These are phyloP conservation scores for Pogonocherus hispidulus DNA, from an alignment of 2,888 invertebrate genomes.

Conservation along the genomic window DNA sequence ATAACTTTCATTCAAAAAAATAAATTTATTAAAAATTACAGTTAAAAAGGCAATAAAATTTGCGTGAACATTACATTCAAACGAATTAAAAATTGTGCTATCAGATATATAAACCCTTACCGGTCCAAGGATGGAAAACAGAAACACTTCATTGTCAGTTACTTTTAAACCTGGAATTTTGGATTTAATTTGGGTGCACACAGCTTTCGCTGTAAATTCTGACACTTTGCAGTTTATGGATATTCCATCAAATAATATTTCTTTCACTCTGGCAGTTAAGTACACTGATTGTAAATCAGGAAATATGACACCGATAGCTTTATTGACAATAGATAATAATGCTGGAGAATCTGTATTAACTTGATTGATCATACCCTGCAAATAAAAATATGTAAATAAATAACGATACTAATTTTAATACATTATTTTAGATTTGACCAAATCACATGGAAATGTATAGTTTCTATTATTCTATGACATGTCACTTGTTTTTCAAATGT, in stretches of 20 bases:
- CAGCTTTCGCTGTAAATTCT: conserved; percentile 82
- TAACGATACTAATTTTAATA: not conserved
- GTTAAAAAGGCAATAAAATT: too few relatives aligned
- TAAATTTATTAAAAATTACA: too few relatives aligned
- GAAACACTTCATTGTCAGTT: conserved; percentile 75
- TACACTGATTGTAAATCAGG: conserved; percentile 75
- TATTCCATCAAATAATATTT: conserved; percentile 82
- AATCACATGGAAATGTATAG: too few relatives aligned
- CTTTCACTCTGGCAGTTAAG: conserved; percentile 76
- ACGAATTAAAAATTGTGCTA: too few relatives aligned
- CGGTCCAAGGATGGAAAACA: conserved; percentile 81
- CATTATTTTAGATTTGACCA: too few relatives aligned
- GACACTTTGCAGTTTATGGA: conserved; percentile 80
- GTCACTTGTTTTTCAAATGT: too few relatives aligned
- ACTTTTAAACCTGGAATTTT: conserved; percentile 72
- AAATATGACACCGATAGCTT: conserved; percentile 80
- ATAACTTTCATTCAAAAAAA: too few relatives aligned
- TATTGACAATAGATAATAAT: conserved; percentile 77
- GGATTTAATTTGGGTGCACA: conserved; percentile 78
- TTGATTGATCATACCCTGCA: conserved; percentile 72
- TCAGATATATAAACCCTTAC: too few relatives aligned
- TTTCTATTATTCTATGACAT: too few relatives aligned
- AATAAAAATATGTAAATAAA: conserved; percentile 35
- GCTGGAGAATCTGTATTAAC: conserved; percentile 76
- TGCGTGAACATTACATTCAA: too few relatives aligned